Base-by-base conservation (phyloP, 2,888 invertebrate species). In the Amphipyra berbera region DNA sequence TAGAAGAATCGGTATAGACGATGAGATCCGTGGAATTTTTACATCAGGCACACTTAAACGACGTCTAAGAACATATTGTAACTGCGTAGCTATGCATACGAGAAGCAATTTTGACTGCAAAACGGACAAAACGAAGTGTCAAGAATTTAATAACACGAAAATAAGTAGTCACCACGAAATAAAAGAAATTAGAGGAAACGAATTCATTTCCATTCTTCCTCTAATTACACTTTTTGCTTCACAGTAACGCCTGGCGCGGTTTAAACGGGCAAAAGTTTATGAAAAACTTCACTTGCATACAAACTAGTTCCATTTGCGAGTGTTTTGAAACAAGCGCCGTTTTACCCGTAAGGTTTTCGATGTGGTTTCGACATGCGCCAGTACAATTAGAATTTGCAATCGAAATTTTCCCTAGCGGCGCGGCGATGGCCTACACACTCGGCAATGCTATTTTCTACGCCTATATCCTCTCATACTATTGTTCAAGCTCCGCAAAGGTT, bases 281-380 rank as follows among this genome's bases (percentile, higher is more conserved):
- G 88, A 90, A 90, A 90, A 90, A 88, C 89, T 88, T 88, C 84
- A 82, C 82, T 84, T 84, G 88, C 89, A 89, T 89, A 87, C 89
- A 86, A 89, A 90, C 84, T 86, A 88, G 88, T 87, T 88, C 82
- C 84, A 86, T 88, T 89, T 87, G 83, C 82, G 80, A 81, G 79
- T 83, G 83, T 83, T 85, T 81, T 81, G 83, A 79, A 86, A 87
- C 83, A 82, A 81, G 72, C 69, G 74, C 70, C 70, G 68, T 75
- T 82, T 75, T 73, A 72, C 72, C 63, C 73, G 71, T 69, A 76
- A 76, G 73, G 75, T 76, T 81, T 76, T 73, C 76, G 73, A 78
- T 80, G 79, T 61, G 79, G 80, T 78, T 75, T 70, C 75, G 73
- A 78, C 76, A 76, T 68, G 78, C 84, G 69, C 73, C 61, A 59